phyloP scores from a whole-genome alignment of 2,113 vertebrate species.

The Leptobrachium leishanense region DNA sequence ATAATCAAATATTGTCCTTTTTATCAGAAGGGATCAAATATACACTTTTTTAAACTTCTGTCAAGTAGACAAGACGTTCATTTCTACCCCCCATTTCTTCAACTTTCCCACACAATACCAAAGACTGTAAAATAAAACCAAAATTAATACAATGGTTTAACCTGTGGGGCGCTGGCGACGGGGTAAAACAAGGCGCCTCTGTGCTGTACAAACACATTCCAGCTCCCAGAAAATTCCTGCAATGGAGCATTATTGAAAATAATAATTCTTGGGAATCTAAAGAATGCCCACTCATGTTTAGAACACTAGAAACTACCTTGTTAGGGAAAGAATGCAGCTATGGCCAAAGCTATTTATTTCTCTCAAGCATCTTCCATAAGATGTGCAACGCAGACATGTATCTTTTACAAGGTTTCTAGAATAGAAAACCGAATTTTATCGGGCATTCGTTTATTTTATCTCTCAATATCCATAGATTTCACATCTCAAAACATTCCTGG shows the following conservation, averaged over 20 bases:
- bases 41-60: too few species aligned
- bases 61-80: too few species aligned
- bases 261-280: conserved; percentile 40
- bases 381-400: background rate
- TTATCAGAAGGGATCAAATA: too few species aligned
- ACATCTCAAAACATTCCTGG: too few species aligned
- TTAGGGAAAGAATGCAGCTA: conserved; percentile 36
- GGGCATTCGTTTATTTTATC: too few species aligned
- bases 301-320: conserved; percentile 38
- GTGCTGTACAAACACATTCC: background rate
- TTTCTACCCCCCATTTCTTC: too few species aligned
- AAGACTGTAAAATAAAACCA: background rate
- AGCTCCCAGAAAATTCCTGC: conserved; percentile 15
- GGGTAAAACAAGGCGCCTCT: background rate
- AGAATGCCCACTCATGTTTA: conserved; percentile 39
- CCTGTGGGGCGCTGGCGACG: too few species aligned
- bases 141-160: background rate
- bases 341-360: conserved; percentile 25
- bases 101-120: background rate
- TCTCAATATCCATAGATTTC: too few species aligned
- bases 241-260: conserved; percentile 35
- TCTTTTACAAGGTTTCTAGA: background rate
- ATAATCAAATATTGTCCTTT: too few species aligned
- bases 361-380: background rate
- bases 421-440: too few species aligned